phyloP scores from a whole-genome alignment of 1,140 invertebrate genomes.

The Sycobia sp. region DNA sequence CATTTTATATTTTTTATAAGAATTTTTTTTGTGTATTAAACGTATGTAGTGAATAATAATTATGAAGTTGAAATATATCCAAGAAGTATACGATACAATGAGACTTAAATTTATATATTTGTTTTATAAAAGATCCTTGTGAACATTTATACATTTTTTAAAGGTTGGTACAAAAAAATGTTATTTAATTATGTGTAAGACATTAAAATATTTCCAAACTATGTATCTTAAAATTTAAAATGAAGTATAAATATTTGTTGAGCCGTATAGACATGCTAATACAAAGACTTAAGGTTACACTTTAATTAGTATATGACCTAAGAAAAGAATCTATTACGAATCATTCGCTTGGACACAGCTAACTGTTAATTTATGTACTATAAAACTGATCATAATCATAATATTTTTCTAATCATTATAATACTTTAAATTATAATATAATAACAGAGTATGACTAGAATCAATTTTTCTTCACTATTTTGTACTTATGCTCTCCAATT shows the following conservation, averaged over 20 bases:
- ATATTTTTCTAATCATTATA: neutral
- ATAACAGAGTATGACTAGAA: neutral
- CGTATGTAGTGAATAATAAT: neutral
- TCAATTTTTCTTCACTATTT: neutral
- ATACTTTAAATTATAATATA: neutral
- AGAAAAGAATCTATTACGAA: neutral
- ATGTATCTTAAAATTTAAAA: neutral
- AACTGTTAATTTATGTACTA: no score
- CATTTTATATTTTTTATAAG: no score
- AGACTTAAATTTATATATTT: no score
- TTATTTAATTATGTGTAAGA: constrained; percentile 13
- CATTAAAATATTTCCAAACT: neutral
- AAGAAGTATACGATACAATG: constrained; percentile 19
- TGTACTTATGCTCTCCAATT: no score
- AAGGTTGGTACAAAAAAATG: constrained; percentile 8
- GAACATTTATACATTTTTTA: constrained; percentile 9
- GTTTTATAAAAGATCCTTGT: constrained; percentile 5
- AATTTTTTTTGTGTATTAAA: no score
- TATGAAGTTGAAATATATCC: neutral
- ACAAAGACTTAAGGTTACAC: constrained; percentile 5
- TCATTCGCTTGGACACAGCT: constrained; percentile 10
- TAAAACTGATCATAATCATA: no score
- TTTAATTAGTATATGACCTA: neutral
- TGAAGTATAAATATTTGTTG: constrained; percentile 31
- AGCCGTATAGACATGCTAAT: constrained; percentile 14